Evolutionary conservation across 2,888 invertebrate genomes (phyloP).

Genomic region (Thereva unica): DNA sequence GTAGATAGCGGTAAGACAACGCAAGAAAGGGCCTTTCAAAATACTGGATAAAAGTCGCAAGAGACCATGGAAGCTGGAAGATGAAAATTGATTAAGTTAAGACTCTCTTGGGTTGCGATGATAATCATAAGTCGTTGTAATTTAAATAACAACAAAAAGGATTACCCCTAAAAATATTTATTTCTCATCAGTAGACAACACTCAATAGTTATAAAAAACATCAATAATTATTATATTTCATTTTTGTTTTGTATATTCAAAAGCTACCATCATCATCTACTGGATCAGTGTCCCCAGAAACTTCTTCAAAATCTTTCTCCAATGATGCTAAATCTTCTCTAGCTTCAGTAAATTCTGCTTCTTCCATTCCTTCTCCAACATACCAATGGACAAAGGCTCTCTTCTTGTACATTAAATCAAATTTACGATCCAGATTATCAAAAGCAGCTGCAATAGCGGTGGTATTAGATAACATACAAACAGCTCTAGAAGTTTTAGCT

Average conservation of each 20-base stretch:
- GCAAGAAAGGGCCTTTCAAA: too few relatives aligned
- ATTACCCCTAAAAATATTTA: too few relatives aligned
- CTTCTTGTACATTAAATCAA: conserved; percentile 90
- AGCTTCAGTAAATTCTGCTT: conserved; percentile 81
- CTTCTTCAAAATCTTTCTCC: conserved; percentile 76
- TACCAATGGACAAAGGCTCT: conserved; percentile 92
- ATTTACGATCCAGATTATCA: conserved; percentile 85
- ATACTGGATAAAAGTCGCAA: too few relatives aligned
- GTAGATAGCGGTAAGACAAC: too few relatives aligned
- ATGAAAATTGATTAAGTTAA: too few relatives aligned
- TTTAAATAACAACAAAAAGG: too few relatives aligned
- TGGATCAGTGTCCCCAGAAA: conserved; percentile 63
- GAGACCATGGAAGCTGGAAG: too few relatives aligned
- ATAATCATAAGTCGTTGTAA: too few relatives aligned
- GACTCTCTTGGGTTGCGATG: too few relatives aligned
- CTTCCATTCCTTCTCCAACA: conserved; percentile 81
- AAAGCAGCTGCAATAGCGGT: conserved; percentile 84
- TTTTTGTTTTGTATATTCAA: neutral
- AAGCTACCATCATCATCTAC: conserved; percentile 43
- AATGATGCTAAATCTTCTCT: conserved; percentile 75
- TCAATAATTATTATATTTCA: too few relatives aligned
- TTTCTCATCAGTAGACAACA: too few relatives aligned
- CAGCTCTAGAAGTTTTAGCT: conserved; percentile 82
- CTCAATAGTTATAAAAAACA: too few relatives aligned
- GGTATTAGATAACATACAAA: conserved; percentile 89